Evolutionary conservation across 2,797 vertebrate species (phyloP).

Genomic region (Myotis daubentonii): DNA sequence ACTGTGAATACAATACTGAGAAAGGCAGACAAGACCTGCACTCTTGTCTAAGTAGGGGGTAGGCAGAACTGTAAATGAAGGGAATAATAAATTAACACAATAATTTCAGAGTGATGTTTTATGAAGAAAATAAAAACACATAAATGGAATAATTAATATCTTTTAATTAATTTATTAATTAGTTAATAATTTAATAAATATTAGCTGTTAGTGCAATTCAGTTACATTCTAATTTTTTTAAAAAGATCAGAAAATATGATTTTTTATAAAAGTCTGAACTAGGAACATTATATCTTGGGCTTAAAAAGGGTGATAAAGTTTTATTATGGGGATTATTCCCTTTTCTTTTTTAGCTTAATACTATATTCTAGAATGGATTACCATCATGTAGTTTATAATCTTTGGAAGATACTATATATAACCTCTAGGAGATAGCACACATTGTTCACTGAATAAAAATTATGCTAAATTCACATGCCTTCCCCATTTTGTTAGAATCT

Average conservation of each 20-base stretch:
- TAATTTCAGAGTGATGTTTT: neutral
- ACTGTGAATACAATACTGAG: neutral
- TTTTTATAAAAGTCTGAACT: neutral
- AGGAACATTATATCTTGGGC: neutral
- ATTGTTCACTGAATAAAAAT: neutral
- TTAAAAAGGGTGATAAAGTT: neutral
- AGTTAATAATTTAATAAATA: neutral
- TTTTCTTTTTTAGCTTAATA: neutral
- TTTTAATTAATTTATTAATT: neutral
- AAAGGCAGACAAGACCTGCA: neutral
- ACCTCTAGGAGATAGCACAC: neutral
- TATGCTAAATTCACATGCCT: neutral
- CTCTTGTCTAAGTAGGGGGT: neutral
- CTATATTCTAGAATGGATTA: neutral
- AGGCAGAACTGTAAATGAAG: neutral
- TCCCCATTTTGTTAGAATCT: neutral
- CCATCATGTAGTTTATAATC: neutral
- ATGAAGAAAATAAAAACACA: neutral
- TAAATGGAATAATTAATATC: neutral
- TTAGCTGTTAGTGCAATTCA: neutral
- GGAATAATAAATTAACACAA: neutral
- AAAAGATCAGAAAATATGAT: neutral
- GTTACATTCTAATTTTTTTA: neutral
- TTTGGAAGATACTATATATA: neutral
- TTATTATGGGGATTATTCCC: neutral